Evolutionary conservation across 2,797 vertebrate species (phyloP).

Genomic region (Sebastes diploproa): DNA sequence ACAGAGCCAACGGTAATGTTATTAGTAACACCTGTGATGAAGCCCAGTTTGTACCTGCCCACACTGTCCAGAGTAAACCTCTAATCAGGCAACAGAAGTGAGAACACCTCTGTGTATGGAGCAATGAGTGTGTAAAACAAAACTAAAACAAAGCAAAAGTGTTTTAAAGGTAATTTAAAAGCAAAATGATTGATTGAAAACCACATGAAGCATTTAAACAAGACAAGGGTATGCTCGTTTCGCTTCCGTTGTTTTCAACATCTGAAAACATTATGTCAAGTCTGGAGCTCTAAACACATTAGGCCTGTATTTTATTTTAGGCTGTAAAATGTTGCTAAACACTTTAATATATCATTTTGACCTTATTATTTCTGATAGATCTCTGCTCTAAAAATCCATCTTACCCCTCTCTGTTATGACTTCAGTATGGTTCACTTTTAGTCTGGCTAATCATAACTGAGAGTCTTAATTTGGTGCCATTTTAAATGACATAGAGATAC

Average conservation of each 20-base stretch:
- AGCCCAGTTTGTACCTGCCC: no score
- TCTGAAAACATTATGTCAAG: background rate
- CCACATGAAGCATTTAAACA: no score
- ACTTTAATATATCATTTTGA: background rate
- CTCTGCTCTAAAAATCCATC: background rate
- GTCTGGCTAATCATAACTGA: background rate
- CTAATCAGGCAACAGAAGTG: no score
- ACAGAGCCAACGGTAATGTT: no score
- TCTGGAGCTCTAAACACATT: background rate
- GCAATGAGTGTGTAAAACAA: no score
- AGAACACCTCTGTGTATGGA: no score
- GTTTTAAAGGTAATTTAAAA: no score
- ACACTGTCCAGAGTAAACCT: no score
- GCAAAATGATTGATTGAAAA: no score
- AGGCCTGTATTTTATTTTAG: background rate
- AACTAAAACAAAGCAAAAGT: no score
- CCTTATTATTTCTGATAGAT: background rate
- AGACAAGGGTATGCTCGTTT: background rate
- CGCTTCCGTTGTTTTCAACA: background rate
- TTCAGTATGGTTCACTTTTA: background rate
- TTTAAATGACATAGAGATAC: background rate
- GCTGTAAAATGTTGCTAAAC: background rate
- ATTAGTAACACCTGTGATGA: no score
- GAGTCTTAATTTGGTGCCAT: background rate
- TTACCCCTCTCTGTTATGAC: background rate